phyloP scores from a whole-genome alignment of 1,140 invertebrate genomes.

The Drosophila orosa region DNA sequence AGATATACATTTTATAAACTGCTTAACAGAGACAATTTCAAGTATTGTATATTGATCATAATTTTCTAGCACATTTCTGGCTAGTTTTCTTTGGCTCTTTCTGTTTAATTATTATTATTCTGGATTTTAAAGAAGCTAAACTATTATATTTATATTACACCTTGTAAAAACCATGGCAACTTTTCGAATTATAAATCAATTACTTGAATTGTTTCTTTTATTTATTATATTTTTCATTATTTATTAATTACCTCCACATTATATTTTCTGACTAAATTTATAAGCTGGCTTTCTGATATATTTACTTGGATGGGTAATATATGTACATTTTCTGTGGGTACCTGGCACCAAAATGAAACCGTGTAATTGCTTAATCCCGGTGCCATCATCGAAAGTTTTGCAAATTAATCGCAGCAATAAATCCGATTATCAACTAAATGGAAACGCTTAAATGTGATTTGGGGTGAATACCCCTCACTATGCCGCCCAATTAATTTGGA shows the following conservation, averaged over 20 bases:
- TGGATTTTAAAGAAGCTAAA: neutral
- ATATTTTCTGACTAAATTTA: neutral
- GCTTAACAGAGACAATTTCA: too few species aligned
- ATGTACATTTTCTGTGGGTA: neutral
- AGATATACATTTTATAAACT: too few species aligned
- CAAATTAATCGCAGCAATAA: constrained; percentile 33
- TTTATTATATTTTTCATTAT: too few species aligned
- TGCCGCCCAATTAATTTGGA: constrained; percentile 37
- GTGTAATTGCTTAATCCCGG: constrained; percentile 2
- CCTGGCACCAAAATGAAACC: neutral
- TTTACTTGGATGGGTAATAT: neutral
- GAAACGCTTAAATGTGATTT: constrained; percentile 22
- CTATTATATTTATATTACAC: too few species aligned
- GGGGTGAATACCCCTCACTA: constrained; percentile 20
- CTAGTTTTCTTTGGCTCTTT: neutral
- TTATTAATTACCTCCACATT: too few species aligned
- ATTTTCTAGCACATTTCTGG: too few species aligned
- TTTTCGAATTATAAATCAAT: too few species aligned
- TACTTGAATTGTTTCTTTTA: too few species aligned
- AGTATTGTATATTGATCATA: too few species aligned
- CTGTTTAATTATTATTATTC: neutral
- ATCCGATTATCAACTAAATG: constrained; percentile 33
- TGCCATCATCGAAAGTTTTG: constrained; percentile 24
- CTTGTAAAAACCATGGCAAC: neutral
- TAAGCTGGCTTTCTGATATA: neutral